A percentile compares a stretch with the other conserved stretches of the same genome.
Evolutionary conservation across 2,888 invertebrate species (phyloP).

Genomic region (Melanophora roralis): DNA sequence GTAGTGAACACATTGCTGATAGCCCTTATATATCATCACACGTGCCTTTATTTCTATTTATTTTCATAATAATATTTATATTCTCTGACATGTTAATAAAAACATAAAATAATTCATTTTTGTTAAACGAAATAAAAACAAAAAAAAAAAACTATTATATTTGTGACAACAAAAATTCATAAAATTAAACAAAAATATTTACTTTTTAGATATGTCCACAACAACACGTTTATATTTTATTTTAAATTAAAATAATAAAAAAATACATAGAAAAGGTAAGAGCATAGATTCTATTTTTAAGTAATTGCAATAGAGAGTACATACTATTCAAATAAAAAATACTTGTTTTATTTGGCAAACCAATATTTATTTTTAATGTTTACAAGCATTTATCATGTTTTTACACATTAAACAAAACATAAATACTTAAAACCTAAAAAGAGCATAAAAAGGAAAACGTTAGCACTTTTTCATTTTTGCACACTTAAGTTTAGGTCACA

Average conservation of each 20-base stretch:
- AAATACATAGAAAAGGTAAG: not conserved
- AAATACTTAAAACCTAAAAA: not conserved
- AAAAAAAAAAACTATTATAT: not conserved
- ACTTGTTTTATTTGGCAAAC: not conserved
- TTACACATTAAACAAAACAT: constrained; percentile 18
- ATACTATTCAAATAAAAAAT: not conserved
- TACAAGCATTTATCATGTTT: constrained; percentile 29
- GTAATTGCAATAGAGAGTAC: not conserved
- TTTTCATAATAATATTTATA: not conserved
- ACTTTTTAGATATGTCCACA: constrained; percentile 40
- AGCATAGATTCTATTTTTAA: not conserved
- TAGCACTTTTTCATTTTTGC: not conserved
- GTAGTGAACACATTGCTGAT: too few species aligned
- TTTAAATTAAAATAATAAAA: constrained; percentile 25
- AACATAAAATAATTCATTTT: constrained; percentile 31
- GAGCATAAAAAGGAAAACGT: too few species aligned
- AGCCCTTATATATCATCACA: too few species aligned
- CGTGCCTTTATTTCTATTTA: not conserved
- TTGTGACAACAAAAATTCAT: not conserved
- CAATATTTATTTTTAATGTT: not conserved
- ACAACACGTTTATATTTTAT: constrained; percentile 42
- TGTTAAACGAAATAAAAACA: not conserved
- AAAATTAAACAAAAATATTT: constrained; percentile 5
- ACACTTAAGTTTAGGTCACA: too few species aligned
- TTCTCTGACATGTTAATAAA: constrained; percentile 42